Evolutionary conservation across 2,113 vertebrate genomes (phyloP).

Genomic region (Erinaceus europaeus): DNA sequence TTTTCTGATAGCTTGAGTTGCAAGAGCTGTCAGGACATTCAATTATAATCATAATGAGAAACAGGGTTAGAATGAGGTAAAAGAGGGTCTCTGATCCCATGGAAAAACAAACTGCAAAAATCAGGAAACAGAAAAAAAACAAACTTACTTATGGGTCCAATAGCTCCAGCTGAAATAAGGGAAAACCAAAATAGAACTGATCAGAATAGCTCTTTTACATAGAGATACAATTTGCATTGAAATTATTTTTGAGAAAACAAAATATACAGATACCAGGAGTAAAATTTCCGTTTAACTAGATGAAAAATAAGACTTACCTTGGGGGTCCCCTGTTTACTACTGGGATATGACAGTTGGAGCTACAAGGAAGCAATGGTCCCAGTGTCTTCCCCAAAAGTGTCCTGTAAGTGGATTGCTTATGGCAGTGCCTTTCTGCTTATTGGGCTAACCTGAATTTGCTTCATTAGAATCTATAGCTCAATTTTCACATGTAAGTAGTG

Average conservation of each 20-base stretch:
- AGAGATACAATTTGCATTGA: conserved; percentile 1
- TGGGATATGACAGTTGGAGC: not conserved
- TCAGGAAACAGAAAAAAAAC: conserved; percentile 7
- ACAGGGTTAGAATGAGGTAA: not conserved
- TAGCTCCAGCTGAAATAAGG: conserved; percentile 51
- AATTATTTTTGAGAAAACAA: not conserved
- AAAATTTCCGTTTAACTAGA: not conserved
- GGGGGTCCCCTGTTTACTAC: not conserved
- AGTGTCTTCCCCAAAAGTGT: not conserved
- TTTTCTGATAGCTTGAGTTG: not conserved
- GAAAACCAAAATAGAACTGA: conserved; percentile 36
- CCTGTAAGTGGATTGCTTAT: not conserved
- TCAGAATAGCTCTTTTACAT: not conserved
- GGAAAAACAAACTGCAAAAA: not conserved
- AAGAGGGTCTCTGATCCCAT: not conserved
- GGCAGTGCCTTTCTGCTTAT: not conserved
- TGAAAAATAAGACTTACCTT: not conserved
- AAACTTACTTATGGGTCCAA: conserved; percentile 71
- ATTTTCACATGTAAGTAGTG: not conserved
- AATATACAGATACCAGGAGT: not conserved
- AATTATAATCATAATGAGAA: not conserved
- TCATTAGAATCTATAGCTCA: not conserved
- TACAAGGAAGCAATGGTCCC: not conserved
- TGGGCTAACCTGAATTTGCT: not conserved
- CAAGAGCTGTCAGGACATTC: not conserved